Base-by-base conservation (phyloP, 2,888 invertebrate species). In the Cantharis lateralis region DNA sequence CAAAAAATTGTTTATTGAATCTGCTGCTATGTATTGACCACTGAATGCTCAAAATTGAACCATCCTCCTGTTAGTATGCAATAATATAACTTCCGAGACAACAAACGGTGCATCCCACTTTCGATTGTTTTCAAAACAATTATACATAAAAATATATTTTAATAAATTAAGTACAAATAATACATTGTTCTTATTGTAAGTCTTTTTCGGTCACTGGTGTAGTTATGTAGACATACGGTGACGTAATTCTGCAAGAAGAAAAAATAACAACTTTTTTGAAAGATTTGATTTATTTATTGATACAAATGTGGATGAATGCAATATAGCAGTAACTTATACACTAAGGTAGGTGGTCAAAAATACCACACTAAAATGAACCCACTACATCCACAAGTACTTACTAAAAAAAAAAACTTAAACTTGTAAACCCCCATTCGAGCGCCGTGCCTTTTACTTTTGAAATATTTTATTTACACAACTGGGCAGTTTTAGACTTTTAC, bases 301-400 rank as follows among this genome's bases (percentile, higher is more conserved):
- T 80, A 80, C 77, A 79, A 74, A 78, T 75, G 74, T 66, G 64
- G 64, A 77, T 78, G 79, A 80, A 81, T 81, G 81, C 80, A 81
- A 82, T 81, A 80, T 77, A 82, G 80, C 77, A 80, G 79, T 48
- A 76, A 76, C 75, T 79, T 77, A 80, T 61, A 48, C 48, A 68
- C 76, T 68, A 70, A 72, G 72, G 61, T 68, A 66, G 77, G 72
- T 74, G 71, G 77, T 72, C 76, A 28, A 68, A 15, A 32, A 68
- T 16, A 71, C 76, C 62, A 26, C 48, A 48, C 70, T 70, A 70
- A 66, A 69, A 70, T 28, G 32, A 62, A 73, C 78, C 76, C 74
- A 80, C 77, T 79, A 81, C 81, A 80, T 81, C 80, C 78, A 81
- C 81, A 81, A 74, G 71, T 71, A 78, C 71, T 72, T 48, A 48